phyloP scores from a whole-genome alignment of 2,888 invertebrate species.

The Tenthredo distinguenda region DNA sequence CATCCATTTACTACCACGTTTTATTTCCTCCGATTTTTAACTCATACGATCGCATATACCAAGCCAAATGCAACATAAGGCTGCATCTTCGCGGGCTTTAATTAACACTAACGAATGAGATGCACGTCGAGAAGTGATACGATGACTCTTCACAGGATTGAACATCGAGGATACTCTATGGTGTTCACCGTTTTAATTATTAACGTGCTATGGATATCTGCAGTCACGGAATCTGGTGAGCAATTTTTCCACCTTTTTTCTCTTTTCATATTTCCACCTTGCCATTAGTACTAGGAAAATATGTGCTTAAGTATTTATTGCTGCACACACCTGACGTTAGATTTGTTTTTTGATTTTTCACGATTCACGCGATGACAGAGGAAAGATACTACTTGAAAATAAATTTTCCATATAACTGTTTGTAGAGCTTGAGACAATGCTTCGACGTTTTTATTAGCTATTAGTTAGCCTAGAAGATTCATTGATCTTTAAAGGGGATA shows the following conservation, averaged over 20 bases:
- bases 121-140: constrained; percentile 21
- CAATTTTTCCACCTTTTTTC: not conserved
- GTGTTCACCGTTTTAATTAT: not conserved
- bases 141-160: constrained; percentile 32
- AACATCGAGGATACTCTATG: constrained; percentile 19
- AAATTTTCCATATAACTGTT: not conserved
- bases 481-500: not conserved
- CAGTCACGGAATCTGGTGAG: constrained; percentile 40
- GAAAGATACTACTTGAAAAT: not conserved
- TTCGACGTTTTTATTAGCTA: not conserved
- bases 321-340: not conserved
- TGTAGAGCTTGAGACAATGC: not conserved
- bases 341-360: not conserved
- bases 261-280: too few species aligned
- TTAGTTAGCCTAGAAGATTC: not conserved
- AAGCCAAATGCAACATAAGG: constrained; percentile 20
- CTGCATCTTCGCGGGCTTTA: not conserved
- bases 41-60: constrained; percentile 1
- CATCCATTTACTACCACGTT: not conserved
- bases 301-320: not conserved
- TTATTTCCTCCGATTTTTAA: constrained; percentile 8
- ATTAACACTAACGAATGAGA: constrained; percentile 15
- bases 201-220: constrained; percentile 14
- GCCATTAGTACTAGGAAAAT: not conserved
- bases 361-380: not conserved